These are phyloP conservation scores for Pseudorectes ferrugineus DNA, from an alignment of 2,113 vertebrate genomes.

Conservation along the genomic window DNA sequence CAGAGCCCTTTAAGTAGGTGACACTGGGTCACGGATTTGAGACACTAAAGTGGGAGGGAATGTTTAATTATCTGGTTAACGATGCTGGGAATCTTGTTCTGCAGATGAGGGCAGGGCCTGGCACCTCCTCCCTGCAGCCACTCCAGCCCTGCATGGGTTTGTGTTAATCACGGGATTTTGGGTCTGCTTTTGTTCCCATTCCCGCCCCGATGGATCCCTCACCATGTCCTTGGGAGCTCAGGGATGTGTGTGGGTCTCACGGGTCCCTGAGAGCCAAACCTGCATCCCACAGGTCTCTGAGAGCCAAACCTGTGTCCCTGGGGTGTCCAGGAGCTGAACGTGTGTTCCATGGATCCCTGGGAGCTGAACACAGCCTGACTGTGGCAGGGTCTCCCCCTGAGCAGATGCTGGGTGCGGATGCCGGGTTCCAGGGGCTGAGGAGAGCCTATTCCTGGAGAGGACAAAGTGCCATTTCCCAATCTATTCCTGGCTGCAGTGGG, in stretches of 20 bases:
- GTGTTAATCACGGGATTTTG: background rate
- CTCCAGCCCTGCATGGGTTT: background rate
- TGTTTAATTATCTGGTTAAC: conserved; percentile 1
- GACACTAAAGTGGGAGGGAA: background rate
- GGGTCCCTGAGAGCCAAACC: background rate
- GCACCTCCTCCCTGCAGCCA: background rate
- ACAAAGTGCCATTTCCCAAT: background rate
- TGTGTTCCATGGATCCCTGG: background rate
- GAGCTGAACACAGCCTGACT: background rate
- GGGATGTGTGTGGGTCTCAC: background rate
- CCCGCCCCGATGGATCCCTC: rapidly evolving
- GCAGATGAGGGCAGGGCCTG: background rate
- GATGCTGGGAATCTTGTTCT: background rate
- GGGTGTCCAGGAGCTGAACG: rapidly evolving
- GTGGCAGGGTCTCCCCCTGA: background rate
- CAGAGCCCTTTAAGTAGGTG: background rate
- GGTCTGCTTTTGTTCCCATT: background rate
- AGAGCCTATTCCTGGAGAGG: background rate
- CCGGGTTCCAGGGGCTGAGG: background rate
- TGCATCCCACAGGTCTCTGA: background rate
- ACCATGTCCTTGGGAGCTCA: rapidly evolving
- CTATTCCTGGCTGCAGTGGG: background rate
- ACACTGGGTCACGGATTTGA: background rate
- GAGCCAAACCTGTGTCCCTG: background rate
- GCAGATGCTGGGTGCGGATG: background rate